Base-by-base conservation (phyloP, 2,888 invertebrate species). In the Taenaris catops region DNA sequence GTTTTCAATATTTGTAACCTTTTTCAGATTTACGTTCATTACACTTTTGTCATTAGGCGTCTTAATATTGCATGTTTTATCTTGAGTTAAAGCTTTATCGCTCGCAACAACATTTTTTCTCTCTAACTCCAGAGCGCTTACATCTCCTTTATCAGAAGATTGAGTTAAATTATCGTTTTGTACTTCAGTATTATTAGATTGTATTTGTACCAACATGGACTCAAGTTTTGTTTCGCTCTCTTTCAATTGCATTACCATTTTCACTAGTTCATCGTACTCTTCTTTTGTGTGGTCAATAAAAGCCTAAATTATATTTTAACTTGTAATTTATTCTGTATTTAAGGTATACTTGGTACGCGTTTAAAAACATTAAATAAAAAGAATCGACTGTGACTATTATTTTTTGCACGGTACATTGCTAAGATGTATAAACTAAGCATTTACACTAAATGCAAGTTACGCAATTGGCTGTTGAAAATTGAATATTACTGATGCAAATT, bases 141-240 rank as follows among this genome's bases (percentile, higher is more conserved):
- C 24, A 23, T 10, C 51, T 24, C 26, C 19, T 25, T 38, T 29
- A 31, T 27, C 26, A 10, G 18, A 5, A 12, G 21, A 33, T 26
- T 46, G 56, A 21, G 49, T 52, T 31, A 47, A 23, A 45, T 70
- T 72, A 34, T 71, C 74, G 14, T 54, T 62, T 14, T 73, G 71
- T 5, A 73, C 70, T 51, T 80, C 83, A 21, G 69, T 49, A 54
- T 75, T 76, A 35, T 81, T 81, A 25, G 76, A 68, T 42, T 55
- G 61, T 24, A 53, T 68, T 20, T 75, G 73, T 25, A 51, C 51
- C 29, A 92, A 72, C 41, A 92, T 86, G 54, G 73, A 81, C 55
- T 89, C 83, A 49, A 93, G 76, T 69, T 92, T 92, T 36, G 65
- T 83, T 75, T 93, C 92, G 62, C 92, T 93, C 64, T 92, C 92